Conservation (phyloP, 2,113 vertebrate genomes). For the Upupa epops region DNA sequence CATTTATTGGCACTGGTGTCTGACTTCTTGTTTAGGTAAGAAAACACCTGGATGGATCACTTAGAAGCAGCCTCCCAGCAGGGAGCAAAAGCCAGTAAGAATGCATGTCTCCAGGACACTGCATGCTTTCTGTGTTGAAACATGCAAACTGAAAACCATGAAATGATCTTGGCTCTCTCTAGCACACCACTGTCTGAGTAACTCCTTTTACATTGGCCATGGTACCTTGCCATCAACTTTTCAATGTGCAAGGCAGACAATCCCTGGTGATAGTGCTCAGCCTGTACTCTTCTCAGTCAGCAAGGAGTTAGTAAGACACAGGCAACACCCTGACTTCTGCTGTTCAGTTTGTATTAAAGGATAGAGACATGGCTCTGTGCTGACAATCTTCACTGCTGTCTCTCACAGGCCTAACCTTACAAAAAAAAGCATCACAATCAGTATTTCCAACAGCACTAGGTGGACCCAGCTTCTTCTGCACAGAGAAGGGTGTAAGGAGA, state of each 20-base stretch:
- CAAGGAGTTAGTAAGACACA: background rate
- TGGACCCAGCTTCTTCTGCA: background rate
- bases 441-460: background rate
- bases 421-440: background rate
- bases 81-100: constrained; percentile 44
- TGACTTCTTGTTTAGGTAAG: constrained; percentile 36
- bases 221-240: constrained; percentile 5
- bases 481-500: background rate
- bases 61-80: constrained; percentile 41
- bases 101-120: constrained; percentile 64
- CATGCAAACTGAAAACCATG: constrained; percentile 27
- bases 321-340: background rate
- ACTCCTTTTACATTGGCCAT: background rate
- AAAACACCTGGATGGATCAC: constrained; percentile 54
- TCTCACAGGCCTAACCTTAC: background rate
- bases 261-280: background rate
- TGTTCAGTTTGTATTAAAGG: background rate
- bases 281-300: background rate
- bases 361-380: background rate
- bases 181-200: constrained; percentile 16
- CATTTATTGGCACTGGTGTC: background rate
- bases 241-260: background rate
- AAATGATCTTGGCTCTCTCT: constrained; percentile 19
- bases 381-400: background rate
- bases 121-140: constrained; percentile 56